Conservation (phyloP, 2,888 invertebrate species). For the Metacarcinus magister region DNA sequence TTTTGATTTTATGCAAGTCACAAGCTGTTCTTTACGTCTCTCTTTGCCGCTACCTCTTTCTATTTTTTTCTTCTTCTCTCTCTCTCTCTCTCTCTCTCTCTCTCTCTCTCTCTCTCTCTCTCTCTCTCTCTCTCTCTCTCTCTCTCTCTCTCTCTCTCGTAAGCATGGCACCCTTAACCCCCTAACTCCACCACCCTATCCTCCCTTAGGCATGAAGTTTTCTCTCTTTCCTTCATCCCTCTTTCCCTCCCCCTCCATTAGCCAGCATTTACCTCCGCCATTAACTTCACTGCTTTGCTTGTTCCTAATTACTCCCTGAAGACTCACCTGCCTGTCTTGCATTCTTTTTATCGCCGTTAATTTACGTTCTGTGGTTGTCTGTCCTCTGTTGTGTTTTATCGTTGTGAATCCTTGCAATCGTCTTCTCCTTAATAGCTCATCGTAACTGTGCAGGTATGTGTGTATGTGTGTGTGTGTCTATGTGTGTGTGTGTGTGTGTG, state of each 20-base stretch:
- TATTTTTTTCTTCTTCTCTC: neutral
- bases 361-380: neutral
- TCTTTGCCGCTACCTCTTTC: neutral
- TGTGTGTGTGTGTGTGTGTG: conserved; percentile 26
- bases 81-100: conserved; percentile 22
- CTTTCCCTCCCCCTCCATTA: neutral
- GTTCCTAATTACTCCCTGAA: neutral
- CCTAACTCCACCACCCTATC: neutral
- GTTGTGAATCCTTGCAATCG: neutral
- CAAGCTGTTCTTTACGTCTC: no score
- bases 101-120: conserved; percentile 22
- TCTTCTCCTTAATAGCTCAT: neutral
- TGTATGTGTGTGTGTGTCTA: neutral
- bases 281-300: neutral
- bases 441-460: neutral
- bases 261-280: neutral
- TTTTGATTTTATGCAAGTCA: neutral
- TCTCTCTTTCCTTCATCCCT: neutral
- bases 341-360: neutral
- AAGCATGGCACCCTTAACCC: neutral
- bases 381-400: neutral
- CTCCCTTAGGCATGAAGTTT: neutral
- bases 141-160: neutral
- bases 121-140: conserved; percentile 26
- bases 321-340: neutral